Evolutionary conservation across 2,888 invertebrate genomes (phyloP), one percentile per base, ranked within the genome.

Genomic region (Machimus rusticus): DNA sequence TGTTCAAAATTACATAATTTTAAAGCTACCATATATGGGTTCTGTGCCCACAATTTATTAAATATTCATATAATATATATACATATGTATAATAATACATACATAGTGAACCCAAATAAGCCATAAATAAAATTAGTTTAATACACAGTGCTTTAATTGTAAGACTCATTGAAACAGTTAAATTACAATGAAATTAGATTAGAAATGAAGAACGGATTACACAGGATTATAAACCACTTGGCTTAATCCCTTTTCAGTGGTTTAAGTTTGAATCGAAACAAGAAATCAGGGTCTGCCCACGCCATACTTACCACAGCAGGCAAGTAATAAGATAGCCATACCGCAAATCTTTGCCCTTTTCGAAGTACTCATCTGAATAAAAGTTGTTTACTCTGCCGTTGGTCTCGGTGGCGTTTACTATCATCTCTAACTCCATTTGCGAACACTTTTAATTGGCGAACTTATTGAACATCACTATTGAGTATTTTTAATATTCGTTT

Each of bases 321-420:
- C 66, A 66, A 9, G 82, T 84, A 9, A 84, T 39, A 66, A 84
- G 19, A 37, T 57, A n/a, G 6, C 82, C 66, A 84, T 84, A 84
- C 19, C 82, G 43, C 16, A 84, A 46, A 66, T 84, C 66, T 23
- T 66, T 57, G 28, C 82, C 82, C 66, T 66, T 84, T 19, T 84
- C 82, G 66, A 84, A 84, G 66, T 84, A 84, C 66, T 84, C 82
- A 39, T 84, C 82, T 8, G 82, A 84, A 39, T 84, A 84, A n/a
- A 84, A 66, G 37, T 19, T 37, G 14, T 84, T 84, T 37, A 84
- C 34, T 16, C 14, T 84, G 23, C 66, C 23, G n/a, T 37, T 37
- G 3, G 31, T 16, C 23, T 6, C 37, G 5, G 28, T 31, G 14
- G 79, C 23, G 23, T 66, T 66, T 2, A 19, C 12, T 23, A 66